phyloP scores from a whole-genome alignment of 2,797 vertebrate species.

The Natrix natrix region DNA sequence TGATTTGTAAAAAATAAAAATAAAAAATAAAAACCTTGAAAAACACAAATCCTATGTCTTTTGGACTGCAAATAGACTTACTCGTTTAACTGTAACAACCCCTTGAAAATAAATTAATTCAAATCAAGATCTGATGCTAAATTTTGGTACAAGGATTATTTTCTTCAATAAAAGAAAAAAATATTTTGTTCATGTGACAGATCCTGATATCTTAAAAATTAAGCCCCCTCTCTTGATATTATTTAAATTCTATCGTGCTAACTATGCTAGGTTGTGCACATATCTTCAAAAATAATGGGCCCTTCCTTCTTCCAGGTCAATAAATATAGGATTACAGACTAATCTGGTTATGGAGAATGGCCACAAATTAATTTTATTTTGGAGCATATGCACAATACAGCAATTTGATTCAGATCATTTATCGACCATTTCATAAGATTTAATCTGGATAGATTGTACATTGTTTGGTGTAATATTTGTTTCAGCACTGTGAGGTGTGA shows the following conservation, averaged over 20 bases:
- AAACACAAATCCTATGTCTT: not conserved
- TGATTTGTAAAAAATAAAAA: too few species aligned
- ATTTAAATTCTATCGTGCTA: not conserved
- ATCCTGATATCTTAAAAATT: not conserved
- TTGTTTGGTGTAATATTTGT: not conserved
- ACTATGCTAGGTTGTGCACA: not conserved
- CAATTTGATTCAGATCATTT: not conserved
- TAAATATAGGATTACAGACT: not conserved
- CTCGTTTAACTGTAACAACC: not conserved
- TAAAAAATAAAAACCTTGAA: too few species aligned
- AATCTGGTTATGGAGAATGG: not conserved
- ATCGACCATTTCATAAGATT: not conserved
- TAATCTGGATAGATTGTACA: not conserved
- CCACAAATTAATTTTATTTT: not conserved
- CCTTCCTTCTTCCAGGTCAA: not conserved
- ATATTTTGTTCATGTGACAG: not conserved
- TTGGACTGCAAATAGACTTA: not conserved
- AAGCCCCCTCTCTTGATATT: not conserved
- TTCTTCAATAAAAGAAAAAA: not conserved
- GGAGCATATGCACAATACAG: not conserved
- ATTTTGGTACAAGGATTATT: not conserved
- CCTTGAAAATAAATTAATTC: not conserved
- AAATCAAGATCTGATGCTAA: not conserved
- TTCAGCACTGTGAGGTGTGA: not conserved
- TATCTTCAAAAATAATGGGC: not conserved